phyloP scores from a whole-genome alignment of 2,888 invertebrate genomes.

The Tenthredo mesomela region DNA sequence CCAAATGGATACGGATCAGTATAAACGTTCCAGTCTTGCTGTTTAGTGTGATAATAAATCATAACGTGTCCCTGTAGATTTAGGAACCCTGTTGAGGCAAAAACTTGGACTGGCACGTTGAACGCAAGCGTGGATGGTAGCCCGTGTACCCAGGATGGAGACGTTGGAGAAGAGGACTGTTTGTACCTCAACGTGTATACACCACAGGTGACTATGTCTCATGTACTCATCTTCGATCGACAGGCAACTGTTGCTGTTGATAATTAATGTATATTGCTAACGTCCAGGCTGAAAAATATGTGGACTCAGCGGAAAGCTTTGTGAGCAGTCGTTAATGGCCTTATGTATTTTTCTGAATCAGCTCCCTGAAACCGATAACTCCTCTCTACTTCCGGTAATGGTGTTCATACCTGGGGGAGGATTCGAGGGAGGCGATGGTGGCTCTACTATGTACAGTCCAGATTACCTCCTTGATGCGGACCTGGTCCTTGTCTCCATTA shows the following conservation, averaged over 20 bases:
- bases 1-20: neutral
- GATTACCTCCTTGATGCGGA: conserved; percentile 68
- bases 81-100: neutral
- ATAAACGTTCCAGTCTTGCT: neutral
- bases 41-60: neutral
- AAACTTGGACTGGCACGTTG: neutral
- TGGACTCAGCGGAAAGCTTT: neutral
- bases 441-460: conserved; percentile 62
- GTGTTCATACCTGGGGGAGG: conserved; percentile 70
- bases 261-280: neutral
- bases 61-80: neutral
- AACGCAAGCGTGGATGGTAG: conserved; percentile 3
- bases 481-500: conserved; percentile 67
- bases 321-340: neutral
- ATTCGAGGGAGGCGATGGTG: conserved; percentile 63
- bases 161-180: conserved; percentile 20
- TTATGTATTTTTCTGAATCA: neutral
- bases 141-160: neutral
- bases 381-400: conserved; percentile 65
- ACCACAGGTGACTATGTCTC: conserved; percentile 16
- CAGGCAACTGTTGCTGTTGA: neutral
- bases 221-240: too few species aligned
- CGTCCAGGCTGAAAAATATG: neutral
- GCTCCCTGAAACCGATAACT: neutral
- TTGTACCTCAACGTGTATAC: conserved; percentile 40